These are phyloP conservation scores for Tuberolachnus salignus DNA, from an alignment of 2,888 invertebrate species.

Conservation along the genomic window DNA sequence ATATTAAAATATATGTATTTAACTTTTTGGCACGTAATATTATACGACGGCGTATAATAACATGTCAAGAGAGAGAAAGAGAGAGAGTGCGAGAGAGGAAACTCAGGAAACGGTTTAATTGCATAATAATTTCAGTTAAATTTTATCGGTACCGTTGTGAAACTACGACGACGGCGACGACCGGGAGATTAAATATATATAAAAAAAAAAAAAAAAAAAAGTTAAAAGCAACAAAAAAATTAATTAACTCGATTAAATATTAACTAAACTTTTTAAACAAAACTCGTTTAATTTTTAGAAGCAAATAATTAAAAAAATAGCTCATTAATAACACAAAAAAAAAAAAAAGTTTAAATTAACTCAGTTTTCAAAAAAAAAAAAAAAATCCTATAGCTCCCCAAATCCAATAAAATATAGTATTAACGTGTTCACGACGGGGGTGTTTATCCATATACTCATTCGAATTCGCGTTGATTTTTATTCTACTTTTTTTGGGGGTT, in stretches of 20 bases:
- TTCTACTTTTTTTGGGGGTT: too few species aligned
- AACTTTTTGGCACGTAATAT: background rate
- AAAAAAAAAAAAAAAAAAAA: background rate
- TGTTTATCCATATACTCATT: background rate
- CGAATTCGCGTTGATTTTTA: slow-evolving; percentile 2
- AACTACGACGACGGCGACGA: too few species aligned
- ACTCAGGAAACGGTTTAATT: slow-evolving; percentile 12
- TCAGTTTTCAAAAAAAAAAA: too few species aligned
- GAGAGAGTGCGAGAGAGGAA: background rate
- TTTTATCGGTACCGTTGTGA: background rate
- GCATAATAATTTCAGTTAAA: slow-evolving; percentile 7
- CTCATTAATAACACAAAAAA: slow-evolving; percentile 13
- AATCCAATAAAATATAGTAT: background rate
- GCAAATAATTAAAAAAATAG: slow-evolving; percentile 40
- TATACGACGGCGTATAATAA: too few species aligned
- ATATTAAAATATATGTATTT: background rate
- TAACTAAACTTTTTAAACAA: slow-evolving; percentile 45
- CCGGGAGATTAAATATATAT: background rate
- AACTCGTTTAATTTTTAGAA: slow-evolving; percentile 39
- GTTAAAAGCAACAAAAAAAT: slow-evolving; percentile 14
- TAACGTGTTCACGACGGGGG: background rate
- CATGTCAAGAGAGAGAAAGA: background rate
- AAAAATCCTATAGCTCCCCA: slow-evolving; percentile 13
- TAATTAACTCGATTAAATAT: slow-evolving; percentile 45
- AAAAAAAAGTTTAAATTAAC: slow-evolving; percentile 43